Evolutionary conservation across 1,140 invertebrate genomes (phyloP).

Genomic region (Gryon sp.): DNA sequence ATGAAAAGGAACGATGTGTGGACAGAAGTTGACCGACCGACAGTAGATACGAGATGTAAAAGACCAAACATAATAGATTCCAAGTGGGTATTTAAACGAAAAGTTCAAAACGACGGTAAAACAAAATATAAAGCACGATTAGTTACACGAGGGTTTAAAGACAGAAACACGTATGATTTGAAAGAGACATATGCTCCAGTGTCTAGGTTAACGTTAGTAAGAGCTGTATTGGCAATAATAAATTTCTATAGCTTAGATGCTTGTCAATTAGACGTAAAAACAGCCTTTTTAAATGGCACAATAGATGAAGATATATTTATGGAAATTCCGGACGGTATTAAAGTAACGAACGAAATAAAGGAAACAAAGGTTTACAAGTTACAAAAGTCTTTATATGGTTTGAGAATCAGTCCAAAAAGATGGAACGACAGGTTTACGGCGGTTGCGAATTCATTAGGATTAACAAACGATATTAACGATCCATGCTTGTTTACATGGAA

Average conservation of each 20-base stretch:
- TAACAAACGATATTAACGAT: slow-evolving; percentile 20
- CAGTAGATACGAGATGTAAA: not conserved
- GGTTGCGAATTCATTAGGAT: not conserved
- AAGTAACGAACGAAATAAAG: not conserved
- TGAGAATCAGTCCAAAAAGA: slow-evolving; percentile 63
- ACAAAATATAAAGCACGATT: slow-evolving; percentile 13
- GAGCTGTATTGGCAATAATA: slow-evolving; percentile 15
- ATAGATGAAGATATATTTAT: slow-evolving; percentile 75
- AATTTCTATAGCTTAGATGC: slow-evolving; percentile 48
- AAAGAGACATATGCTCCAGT: slow-evolving; percentile 57
- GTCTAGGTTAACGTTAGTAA: slow-evolving; percentile 55
- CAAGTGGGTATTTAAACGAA: slow-evolving; percentile 2
- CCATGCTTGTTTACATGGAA: slow-evolving; percentile 14
- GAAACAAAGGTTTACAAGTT: slow-evolving; percentile 48
- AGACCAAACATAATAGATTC: slow-evolving; percentile 25
- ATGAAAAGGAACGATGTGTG: slow-evolving; percentile 20
- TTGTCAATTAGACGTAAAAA: slow-evolving; percentile 72
- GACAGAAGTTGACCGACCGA: slow-evolving; percentile 7
- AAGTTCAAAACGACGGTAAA: not conserved
- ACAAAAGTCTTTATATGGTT: slow-evolving; percentile 66
- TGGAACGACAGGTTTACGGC: slow-evolving; percentile 38
- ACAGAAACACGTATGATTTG: slow-evolving; percentile 53
- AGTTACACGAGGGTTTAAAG: slow-evolving; percentile 27
- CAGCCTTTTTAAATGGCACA: slow-evolving; percentile 72
- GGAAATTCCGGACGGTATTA: slow-evolving; percentile 58